A percentile compares a stretch with the other conserved stretches of the same genome.
phyloP scores from a whole-genome alignment of 1,140 invertebrate genomes.

The Laodelphax striatellus region DNA sequence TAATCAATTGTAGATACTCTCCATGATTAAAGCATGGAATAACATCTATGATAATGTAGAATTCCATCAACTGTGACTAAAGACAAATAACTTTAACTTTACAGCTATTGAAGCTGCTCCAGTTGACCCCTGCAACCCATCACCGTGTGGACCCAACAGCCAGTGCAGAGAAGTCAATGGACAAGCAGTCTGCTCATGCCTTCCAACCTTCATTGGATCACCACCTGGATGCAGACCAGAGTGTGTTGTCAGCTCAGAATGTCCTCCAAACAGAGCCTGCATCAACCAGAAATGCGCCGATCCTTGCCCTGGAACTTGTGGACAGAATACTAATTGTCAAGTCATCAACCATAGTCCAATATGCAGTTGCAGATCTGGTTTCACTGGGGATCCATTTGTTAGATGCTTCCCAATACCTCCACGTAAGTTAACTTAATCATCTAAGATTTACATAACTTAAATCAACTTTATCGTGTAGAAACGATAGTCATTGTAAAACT shows the following conservation, averaged over 20 bases:
- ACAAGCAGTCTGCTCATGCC: slow-evolving; percentile 42
- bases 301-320: slow-evolving; percentile 41
- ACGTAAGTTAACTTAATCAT: slow-evolving; percentile 11
- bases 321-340: slow-evolving; percentile 46
- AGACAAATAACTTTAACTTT: not conserved
- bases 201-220: slow-evolving; percentile 32
- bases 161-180: slow-evolving; percentile 48
- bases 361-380: slow-evolving; percentile 50
- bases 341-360: slow-evolving; percentile 66
- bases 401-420: slow-evolving; percentile 28
- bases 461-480: no score
- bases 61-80: no score
- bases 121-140: slow-evolving; percentile 36
- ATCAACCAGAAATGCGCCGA: slow-evolving; percentile 38
- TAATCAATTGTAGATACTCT: no score
- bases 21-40: no score
- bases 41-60: no score
- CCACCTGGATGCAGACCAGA: slow-evolving; percentile 40
- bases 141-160: slow-evolving; percentile 44
- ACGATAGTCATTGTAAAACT: no score
- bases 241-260: slow-evolving; percentile 35
- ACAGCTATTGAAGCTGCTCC: slow-evolving; percentile 22
- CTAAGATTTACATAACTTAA: not conserved
- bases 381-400: slow-evolving; percentile 59
- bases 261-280: slow-evolving; percentile 33